Evolutionary conservation across 1,140 invertebrate genomes (phyloP), one percentile per base, ranked within the genome.

Genomic region (Hetaerina americana): DNA sequence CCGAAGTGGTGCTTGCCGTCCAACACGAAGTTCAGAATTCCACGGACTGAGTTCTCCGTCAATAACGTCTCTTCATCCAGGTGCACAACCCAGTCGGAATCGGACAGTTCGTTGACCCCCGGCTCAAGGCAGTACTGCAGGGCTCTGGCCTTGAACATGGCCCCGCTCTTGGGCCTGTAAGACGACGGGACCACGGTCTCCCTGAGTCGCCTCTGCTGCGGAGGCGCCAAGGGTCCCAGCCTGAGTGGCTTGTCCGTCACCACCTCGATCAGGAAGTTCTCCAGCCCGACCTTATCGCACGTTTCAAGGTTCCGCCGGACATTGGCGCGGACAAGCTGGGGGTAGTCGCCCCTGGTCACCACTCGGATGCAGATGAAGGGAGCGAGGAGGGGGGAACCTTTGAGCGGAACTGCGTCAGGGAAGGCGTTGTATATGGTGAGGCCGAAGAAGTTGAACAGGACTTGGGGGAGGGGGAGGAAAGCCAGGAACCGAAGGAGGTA

Each of bases 211-310:
- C 90, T 85, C 70, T 89, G 85, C 77, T 93, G 88, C 26, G 87
- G 83, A 0, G 89, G 82, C 22, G 15, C 22, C 40, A 57, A 5
- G 71, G 79, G 76, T 12, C 82, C 73, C 31, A 95, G 79, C 75
- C 90, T 87, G 26, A 97, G 84, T 1, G 87, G 85, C 81, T 95
- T 96, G 79, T 99, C 97, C 12, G 95, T 97, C 0, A 98, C 96
- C 25, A 99, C 95, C 86, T 99, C 96, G 76, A 99, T 92, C 72
- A 98, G 88, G 78, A 97, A 99, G 80, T 98, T 97, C 80, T 98
- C 94, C 57, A 99, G 81, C 5, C 96, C 96, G 5, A 93, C 90
- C 78, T 94, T 90, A 69, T 90, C 82, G 78, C 96, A 98, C 67
- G 89, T 91, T 75, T 93, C 90, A 80, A 98, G 88, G 80, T 99